These are phyloP conservation scores for Phragmatobia fuliginosa DNA, from an alignment of 2,888 invertebrate species.

Conservation along the genomic window DNA sequence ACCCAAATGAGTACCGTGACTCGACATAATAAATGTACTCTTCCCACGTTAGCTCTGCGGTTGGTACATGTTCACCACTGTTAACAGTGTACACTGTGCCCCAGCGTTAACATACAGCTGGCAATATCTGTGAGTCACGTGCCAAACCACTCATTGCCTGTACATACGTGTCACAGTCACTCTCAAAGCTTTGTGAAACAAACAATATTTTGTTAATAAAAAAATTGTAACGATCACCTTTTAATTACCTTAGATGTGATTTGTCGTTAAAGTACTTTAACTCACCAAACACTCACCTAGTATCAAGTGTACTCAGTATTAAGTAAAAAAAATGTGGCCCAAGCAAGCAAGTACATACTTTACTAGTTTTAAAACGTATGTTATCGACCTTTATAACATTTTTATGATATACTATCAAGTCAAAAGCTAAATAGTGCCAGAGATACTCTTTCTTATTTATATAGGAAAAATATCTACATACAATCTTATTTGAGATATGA, in stretches of 20 bases:
- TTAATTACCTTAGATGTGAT: neutral
- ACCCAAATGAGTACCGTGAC: constrained; percentile 86
- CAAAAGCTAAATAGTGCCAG: too few species aligned
- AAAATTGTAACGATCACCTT: neutral
- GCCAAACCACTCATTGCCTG: constrained; percentile 35
- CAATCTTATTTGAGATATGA: constrained; percentile 4
- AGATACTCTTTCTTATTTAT: neutral
- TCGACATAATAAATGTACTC: constrained; percentile 85
- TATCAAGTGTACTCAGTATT: neutral
- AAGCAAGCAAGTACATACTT: too few species aligned
- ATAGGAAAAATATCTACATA: neutral
- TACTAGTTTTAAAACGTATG: too few species aligned
- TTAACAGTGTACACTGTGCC: constrained; percentile 37
- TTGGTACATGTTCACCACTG: constrained; percentile 62
- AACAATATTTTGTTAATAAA: constrained; percentile 10
- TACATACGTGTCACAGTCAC: constrained; percentile 25
- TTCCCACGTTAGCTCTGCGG: constrained; percentile 79
- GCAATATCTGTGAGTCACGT: constrained; percentile 48
- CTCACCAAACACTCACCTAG: neutral
- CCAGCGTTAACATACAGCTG: constrained; percentile 46
- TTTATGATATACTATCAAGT: too few species aligned
- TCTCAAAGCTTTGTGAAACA: constrained; percentile 20
- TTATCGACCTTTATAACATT: neutral
- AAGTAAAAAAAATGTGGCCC: neutral
- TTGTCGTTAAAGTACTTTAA: neutral